phyloP scores from a whole-genome alignment of 2,888 invertebrate species.

The Nomada ruficornis region DNA sequence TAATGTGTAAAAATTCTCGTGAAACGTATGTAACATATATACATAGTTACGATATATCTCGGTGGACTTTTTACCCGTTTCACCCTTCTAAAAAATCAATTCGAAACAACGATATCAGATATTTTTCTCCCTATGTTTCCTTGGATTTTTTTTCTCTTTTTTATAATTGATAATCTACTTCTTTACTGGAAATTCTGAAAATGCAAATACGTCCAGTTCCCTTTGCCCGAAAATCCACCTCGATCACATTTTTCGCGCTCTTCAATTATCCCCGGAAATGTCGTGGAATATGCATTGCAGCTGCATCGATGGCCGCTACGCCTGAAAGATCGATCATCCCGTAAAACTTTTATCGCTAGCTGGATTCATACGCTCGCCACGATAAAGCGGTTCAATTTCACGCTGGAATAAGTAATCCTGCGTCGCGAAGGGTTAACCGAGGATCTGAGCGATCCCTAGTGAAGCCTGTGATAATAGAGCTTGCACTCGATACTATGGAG shows the following conservation, averaged over 20 bases:
- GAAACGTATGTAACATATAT: no score
- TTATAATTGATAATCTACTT: no score
- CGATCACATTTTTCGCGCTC: background rate
- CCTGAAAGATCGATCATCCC: slow-evolving; percentile 32
- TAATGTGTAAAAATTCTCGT: background rate
- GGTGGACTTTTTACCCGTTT: background rate
- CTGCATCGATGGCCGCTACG: slow-evolving; percentile 1
- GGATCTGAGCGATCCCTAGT: background rate
- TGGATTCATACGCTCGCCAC: slow-evolving; percentile 46
- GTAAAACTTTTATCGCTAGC: slow-evolving; percentile 50
- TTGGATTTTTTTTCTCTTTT: no score
- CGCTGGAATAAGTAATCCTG: slow-evolving; percentile 48
- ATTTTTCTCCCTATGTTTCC: no score
- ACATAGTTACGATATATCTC: no score
- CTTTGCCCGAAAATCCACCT: no score
- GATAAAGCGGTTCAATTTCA: slow-evolving; percentile 55
- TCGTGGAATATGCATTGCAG: slow-evolving; percentile 37
- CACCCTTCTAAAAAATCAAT: no score
- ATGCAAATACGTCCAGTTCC: no score
- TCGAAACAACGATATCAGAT: no score
- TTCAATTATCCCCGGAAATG: slow-evolving; percentile 27
- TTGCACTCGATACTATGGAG: background rate
- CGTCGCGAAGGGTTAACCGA: slow-evolving; percentile 23
- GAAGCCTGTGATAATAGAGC: slow-evolving; percentile 5
- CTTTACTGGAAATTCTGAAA: no score